Conservation (phyloP, 1,140 invertebrate species). For the Drosophila tani region DNA sequence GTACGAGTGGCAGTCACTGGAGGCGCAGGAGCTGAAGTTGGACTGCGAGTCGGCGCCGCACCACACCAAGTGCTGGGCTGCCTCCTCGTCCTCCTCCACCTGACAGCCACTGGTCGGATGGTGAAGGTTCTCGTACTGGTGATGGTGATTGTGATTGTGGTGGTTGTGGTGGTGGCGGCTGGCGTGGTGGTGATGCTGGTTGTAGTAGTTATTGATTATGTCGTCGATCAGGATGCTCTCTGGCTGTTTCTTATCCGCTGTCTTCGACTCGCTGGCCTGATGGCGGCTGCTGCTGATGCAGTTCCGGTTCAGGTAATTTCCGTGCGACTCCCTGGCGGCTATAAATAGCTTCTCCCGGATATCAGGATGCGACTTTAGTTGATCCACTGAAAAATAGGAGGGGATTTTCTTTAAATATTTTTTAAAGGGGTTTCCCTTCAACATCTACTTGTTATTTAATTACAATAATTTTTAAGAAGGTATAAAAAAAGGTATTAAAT, state of each 20-base stretch:
- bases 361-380: constrained; percentile 90
- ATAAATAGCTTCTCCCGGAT: constrained; percentile 89
- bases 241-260: constrained; percentile 56
- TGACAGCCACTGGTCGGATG: constrained; percentile 49
- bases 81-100: constrained; percentile 86
- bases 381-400: constrained; percentile 87
- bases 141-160: constrained; percentile 36
- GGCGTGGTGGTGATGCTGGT: constrained; percentile 58
- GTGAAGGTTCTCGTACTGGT: constrained; percentile 64
- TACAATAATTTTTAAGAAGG: too few relatives aligned
- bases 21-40: constrained; percentile 88
- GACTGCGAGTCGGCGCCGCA: constrained; percentile 88
- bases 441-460: too few relatives aligned
- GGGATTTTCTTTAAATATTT: too few relatives aligned
- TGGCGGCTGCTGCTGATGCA: constrained; percentile 85
- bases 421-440: too few relatives aligned
- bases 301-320: constrained; percentile 87
- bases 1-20: constrained; percentile 87
- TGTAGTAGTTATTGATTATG: constrained; percentile 80
- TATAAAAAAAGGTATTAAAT: too few relatives aligned
- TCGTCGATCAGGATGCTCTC: constrained; percentile 75
- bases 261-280: constrained; percentile 19
- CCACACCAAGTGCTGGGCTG: constrained; percentile 90
- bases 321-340: constrained; percentile 86
- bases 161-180: constrained; percentile 27